These are phyloP conservation scores for Ovis aries DNA, from an alignment of 2,113 vertebrate species.

Conservation along the genomic window ARS-UI_Ramb_v3.0 NC_056054.1:183165001-183165500, in stretches of 20 bases:
- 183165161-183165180: neutral
- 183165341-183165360: neutral
- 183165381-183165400: neutral
- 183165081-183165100: neutral
- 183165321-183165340: neutral
- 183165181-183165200: neutral
- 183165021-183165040: neutral
- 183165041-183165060: neutral
- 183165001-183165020: neutral
- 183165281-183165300: neutral
- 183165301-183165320: neutral
- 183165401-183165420: neutral
- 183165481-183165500: neutral
- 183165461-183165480: neutral
- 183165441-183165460: neutral
- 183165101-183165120: neutral
- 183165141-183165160: neutral
- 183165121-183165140: neutral
- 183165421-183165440: neutral
- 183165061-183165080: neutral
- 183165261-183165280: neutral
- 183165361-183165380: neutral
- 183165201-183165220: neutral
- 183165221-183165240: neutral
- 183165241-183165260: neutral